Conservation (phyloP, 2,797 vertebrate genomes). For the Hylomyscus alleni region DNA sequence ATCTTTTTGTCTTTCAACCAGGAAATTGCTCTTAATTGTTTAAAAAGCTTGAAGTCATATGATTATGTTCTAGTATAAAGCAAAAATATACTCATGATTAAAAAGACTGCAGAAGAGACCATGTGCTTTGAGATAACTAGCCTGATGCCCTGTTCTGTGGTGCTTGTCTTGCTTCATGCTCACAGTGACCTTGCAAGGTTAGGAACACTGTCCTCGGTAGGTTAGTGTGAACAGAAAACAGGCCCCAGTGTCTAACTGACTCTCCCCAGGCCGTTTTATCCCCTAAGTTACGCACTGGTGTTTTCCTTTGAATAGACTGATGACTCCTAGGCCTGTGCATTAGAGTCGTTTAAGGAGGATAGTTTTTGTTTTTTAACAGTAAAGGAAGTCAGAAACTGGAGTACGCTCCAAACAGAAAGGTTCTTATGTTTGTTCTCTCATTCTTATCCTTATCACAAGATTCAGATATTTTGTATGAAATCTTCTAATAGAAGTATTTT, state of each 20-base stretch:
- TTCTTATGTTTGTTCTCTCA: neutral
- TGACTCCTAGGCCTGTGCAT: neutral
- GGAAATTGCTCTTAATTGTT: constrained; percentile 32
- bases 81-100: neutral
- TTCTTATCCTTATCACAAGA: constrained; percentile 23
- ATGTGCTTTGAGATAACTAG: constrained; percentile 6
- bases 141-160: neutral
- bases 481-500: constrained; percentile 49
- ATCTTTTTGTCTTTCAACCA: neutral
- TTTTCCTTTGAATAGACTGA: constrained; percentile 7
- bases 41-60: constrained; percentile 8
- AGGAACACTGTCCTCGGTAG: neutral
- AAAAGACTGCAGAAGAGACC: constrained; percentile 3
- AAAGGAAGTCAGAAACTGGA: neutral
- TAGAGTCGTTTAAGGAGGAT: neutral
- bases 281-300: neutral
- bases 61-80: constrained; percentile 34
- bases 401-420: neutral
- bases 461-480: constrained; percentile 9
- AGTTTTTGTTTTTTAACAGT: neutral
- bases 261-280: neutral
- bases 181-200: neutral
- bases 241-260: neutral
- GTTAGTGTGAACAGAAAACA: neutral
- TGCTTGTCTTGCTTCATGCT: constrained; percentile 9